Evolutionary conservation across 1,140 invertebrate genomes (phyloP).

Genomic region (Cydia pomonella): DNA sequence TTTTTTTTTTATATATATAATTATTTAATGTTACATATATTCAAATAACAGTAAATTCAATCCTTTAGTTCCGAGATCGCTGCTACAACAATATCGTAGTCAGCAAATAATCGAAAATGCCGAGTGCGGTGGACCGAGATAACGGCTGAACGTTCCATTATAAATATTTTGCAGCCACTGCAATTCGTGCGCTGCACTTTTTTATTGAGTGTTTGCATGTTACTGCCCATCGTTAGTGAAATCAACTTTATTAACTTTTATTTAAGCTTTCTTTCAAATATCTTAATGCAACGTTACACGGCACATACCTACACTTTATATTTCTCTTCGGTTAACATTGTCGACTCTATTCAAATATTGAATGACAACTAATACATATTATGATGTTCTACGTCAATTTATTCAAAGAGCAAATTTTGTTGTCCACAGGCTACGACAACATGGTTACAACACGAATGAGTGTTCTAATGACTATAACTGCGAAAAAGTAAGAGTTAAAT

Average conservation of each 20-base stretch:
- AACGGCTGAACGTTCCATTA: slow-evolving; percentile 51
- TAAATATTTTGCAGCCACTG: slow-evolving; percentile 48
- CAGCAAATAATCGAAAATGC: slow-evolving; percentile 42
- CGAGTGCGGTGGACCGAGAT: slow-evolving; percentile 43
- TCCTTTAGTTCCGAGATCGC: background rate
- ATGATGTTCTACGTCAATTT: too few species aligned
- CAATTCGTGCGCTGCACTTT: slow-evolving; percentile 57
- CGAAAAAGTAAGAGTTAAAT: slow-evolving; percentile 47
- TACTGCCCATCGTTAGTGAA: slow-evolving; percentile 49
- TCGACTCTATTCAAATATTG: too few species aligned
- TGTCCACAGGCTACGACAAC: slow-evolving; percentile 7
- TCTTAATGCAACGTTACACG: background rate
- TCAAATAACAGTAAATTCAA: background rate
- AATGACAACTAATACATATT: too few species aligned
- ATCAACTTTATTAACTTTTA: slow-evolving; percentile 46
- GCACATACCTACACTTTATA: too few species aligned
- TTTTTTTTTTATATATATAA: too few species aligned
- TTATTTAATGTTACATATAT: background rate
- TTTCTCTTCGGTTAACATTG: background rate
- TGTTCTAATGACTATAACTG: slow-evolving; percentile 34
- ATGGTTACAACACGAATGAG: background rate
- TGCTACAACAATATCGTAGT: slow-evolving; percentile 25
- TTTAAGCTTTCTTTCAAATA: background rate
- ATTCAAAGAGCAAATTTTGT: background rate
- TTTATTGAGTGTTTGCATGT: slow-evolving; percentile 55